Base-by-base conservation (phyloP, 2,797 vertebrate genomes). In the Diglossa cyanea region DNA sequence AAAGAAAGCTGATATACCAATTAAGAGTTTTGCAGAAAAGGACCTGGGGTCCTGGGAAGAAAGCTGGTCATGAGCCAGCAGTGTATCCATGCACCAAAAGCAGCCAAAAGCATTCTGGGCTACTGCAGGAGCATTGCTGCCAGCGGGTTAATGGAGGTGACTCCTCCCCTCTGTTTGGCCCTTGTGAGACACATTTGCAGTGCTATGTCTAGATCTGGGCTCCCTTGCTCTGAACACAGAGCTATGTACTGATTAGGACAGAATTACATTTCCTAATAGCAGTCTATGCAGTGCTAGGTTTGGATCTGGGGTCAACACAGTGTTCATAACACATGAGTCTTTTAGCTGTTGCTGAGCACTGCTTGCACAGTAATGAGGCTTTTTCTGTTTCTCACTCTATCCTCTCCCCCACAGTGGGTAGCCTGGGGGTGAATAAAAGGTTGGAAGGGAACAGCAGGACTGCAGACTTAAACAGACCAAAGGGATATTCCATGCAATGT, bases 401-500 rank as follows among this genome's bases (percentile, higher is more conserved):
- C 9, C 30, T 47, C 19, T 42, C 16, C 8, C 50, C 4, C 1
- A 0, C 15, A 33, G 16, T 0, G 0, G 37, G 13, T 24, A 61
- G 13, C 7, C 14, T 75, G 37, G 6, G 5, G 1, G 3, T 28
- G 13, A 71, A 23, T 13, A 48, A 71, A 84, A 51, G 4, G 5
- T 1, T 67, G 21, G 20, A 47, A 62, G 15, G 37, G 9, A 31
- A 16, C 12, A 61, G 3, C 54, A 48, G 33, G 23, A 45, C 16
- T 53, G 13, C 7, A 72, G 66, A 50, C 8, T 5, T 15, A 15
- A 72, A 39, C 7, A 42, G 31, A 71, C 11, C 42, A 48, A 51
- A 67, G 6, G 9, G 16, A 15, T 65, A 33, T 63, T 68, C 26
- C 21, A 20, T 30, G 51, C 7, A 17, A 24, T 37, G 1, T 16